Evolutionary conservation across 2,797 vertebrate genomes (phyloP).

Genomic region (Eulemur coronatus): DNA sequence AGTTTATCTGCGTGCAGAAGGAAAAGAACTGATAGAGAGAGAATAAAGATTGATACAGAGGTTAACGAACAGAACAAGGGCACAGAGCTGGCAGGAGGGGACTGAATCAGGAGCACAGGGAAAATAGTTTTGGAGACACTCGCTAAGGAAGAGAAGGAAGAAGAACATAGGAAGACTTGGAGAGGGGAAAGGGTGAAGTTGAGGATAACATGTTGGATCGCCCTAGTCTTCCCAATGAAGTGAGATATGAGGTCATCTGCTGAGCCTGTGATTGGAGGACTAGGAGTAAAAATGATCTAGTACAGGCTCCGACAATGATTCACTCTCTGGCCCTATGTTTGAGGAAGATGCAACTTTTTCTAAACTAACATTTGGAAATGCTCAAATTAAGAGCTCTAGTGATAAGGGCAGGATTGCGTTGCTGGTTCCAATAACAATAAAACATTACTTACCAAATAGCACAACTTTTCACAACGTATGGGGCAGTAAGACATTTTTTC

Average conservation of each 20-base stretch:
- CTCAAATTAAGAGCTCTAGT: background rate
- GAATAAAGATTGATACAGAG: background rate
- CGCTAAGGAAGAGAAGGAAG: background rate
- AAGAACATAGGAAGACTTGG: background rate
- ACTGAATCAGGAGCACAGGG: background rate
- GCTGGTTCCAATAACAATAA: slow-evolving; percentile 34
- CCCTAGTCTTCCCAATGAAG: background rate
- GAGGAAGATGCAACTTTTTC: background rate
- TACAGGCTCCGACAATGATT: background rate
- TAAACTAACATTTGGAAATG: slow-evolving; percentile 25
- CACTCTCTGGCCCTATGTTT: background rate
- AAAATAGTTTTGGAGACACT: background rate
- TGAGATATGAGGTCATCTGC: background rate
- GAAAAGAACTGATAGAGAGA: background rate
- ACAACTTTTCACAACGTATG: slow-evolving; percentile 79
- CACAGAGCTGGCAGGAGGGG: background rate
- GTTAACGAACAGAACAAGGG: background rate
- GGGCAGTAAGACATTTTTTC: slow-evolving; percentile 78
- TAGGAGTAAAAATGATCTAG: background rate
- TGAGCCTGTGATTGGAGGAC: background rate
- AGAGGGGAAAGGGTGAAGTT: background rate
- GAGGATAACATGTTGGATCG: background rate
- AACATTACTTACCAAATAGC: slow-evolving; percentile 80
- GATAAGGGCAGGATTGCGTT: rapidly evolving
- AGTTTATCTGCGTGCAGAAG: background rate